Evolutionary conservation across 2,113 vertebrate species (phyloP), one percentile per base, ranked within the genome.

Genomic region (Nanorana parkeri): DNA sequence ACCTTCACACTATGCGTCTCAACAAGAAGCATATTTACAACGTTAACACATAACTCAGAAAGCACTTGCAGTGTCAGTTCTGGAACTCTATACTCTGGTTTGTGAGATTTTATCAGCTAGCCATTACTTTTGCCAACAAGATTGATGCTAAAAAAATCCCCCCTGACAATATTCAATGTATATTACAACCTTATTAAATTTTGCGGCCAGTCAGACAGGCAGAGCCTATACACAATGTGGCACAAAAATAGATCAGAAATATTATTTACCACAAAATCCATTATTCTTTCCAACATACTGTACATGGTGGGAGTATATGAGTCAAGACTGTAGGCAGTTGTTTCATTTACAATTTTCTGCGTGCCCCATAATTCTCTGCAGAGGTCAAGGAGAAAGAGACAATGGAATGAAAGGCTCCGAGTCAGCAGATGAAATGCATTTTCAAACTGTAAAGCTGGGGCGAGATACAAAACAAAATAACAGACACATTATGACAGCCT

Each of bases 351-450:
- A 81, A 64, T 58, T 81, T 81, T 63, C 36, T 61, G 28, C 41
- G 60, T 32, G 79, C 52, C 28, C 79, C 68, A 81, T 81, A 64
- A 73, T 81, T 66, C 79, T 81, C 56, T 24, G 69, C 23, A 74
- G 79, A 81, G 79, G 79, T 74, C 79, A 81, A 81, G 79, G 69
- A 74, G 79, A 81, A 66, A 74, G 58, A 55, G 60, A 66, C 79
- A 73, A 72, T 66, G 61, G 68, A 32, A 41, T 16, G 16, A 6
- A 47, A 28, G 51, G 32, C 51, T 81, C 47, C 20, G 60, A 29
- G 28, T 81, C 79, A 81, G 79, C 36, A 65, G 60, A 81, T 81
- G 58, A 66, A 81, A 54, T 52, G 47, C 68, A 52, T 60, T 79
- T 23, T 54, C 61, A 54, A 77, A 77, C 61, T 4, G 19, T 56